These are phyloP conservation scores for Chalcis sispes DNA, from an alignment of 2,888 invertebrate species.

Conservation along the genomic window DNA sequence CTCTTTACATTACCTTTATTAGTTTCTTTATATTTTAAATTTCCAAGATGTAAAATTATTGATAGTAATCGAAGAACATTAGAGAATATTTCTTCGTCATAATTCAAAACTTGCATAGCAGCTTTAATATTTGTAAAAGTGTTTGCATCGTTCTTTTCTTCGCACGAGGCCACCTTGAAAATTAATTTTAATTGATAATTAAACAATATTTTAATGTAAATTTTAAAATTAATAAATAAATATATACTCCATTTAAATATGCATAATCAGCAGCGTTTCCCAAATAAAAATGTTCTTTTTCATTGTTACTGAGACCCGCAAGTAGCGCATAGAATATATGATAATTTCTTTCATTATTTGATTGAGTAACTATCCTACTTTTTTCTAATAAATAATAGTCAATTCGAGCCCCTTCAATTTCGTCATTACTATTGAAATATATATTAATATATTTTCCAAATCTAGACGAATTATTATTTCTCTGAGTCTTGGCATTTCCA, in stretches of 20 bases:
- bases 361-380: conserved; percentile 93
- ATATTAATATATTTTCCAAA: conserved; percentile 98
- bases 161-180: conserved; percentile 76
- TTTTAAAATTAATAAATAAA: conserved; percentile 66
- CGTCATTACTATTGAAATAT: conserved; percentile 88
- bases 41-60: conserved; percentile 93
- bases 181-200: neutral
- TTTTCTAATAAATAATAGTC: conserved; percentile 97
- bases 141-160: conserved; percentile 88
- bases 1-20: conserved; percentile 74
- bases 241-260: conserved; percentile 85
- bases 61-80: conserved; percentile 90
- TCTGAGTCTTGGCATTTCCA: conserved; percentile 96
- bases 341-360: conserved; percentile 93
- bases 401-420: conserved; percentile 94
- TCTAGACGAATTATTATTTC: conserved; percentile 96
- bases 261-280: conserved; percentile 85
- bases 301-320: conserved; percentile 87
- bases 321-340: conserved; percentile 96
- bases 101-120: conserved; percentile 95
- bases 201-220: conserved; percentile 12
- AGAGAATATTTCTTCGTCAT: conserved; percentile 89
- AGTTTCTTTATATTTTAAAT: conserved; percentile 88
- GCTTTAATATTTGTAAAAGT: conserved; percentile 93
- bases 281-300: conserved; percentile 87